Conservation (phyloP, 2,888 invertebrate species). For the Ametastegia equiseti region DNA sequence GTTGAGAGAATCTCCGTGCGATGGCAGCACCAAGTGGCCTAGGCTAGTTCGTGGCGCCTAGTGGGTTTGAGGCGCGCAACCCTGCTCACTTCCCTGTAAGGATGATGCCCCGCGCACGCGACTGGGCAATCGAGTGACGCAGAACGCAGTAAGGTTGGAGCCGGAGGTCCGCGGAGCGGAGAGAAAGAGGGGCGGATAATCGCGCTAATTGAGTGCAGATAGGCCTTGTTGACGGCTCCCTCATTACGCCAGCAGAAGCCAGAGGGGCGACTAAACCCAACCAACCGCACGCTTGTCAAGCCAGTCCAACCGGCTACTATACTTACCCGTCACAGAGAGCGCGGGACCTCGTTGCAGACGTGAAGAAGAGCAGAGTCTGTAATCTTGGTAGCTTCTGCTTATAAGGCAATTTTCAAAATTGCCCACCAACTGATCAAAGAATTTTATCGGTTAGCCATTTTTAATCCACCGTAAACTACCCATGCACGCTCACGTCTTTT, state of each 20-base stretch:
- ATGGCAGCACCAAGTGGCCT: constrained; percentile 60
- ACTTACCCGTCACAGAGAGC: constrained; percentile 56
- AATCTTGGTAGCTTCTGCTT: constrained; percentile 47
- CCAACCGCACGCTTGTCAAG: constrained; percentile 64
- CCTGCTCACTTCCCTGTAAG: constrained; percentile 57
- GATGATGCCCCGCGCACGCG: constrained; percentile 29
- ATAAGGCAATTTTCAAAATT: constrained; percentile 39
- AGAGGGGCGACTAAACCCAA: constrained; percentile 56
- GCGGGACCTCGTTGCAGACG: constrained; percentile 52
- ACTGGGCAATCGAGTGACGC: constrained; percentile 13
- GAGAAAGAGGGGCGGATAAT: constrained; percentile 59
- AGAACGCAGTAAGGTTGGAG: not conserved
- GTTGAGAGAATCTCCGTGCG: constrained; percentile 62
- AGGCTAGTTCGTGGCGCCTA: not conserved
- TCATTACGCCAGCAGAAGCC: constrained; percentile 66
- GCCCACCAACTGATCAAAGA: constrained; percentile 28
- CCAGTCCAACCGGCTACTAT: constrained; percentile 47
- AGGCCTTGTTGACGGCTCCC: constrained; percentile 73
- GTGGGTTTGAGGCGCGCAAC: constrained; percentile 64
- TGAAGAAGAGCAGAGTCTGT: constrained; percentile 45
- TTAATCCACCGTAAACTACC: not conserved
- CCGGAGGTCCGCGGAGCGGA: not conserved
- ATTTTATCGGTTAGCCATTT: constrained; percentile 22
- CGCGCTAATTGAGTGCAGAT: constrained; percentile 74
- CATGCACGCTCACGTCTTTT: constrained; percentile 7